Conservation (phyloP, 1,140 invertebrate species). For the Ceratosolen solmsi region DNA sequence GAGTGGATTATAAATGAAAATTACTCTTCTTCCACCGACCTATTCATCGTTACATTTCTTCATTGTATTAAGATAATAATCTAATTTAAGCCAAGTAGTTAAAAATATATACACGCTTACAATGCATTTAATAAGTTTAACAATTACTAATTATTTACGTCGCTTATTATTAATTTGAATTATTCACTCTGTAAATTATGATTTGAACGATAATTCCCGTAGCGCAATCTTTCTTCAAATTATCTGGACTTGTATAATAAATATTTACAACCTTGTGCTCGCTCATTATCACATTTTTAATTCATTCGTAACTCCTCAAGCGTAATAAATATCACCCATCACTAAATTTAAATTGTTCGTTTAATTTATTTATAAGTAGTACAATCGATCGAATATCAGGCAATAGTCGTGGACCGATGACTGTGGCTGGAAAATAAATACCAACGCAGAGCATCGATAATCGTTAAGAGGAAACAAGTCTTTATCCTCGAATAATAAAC, state of each 20-base stretch:
- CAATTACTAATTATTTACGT: not conserved
- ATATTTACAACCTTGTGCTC: not conserved
- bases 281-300: not conserved
- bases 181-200: not conserved
- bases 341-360: not conserved
- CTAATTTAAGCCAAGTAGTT: not conserved
- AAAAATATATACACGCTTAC: not conserved
- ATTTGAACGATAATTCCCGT: not conserved
- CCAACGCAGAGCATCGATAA: not conserved
- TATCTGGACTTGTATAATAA: not conserved
- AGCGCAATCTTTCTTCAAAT: not conserved
- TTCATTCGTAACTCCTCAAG: too few species aligned
- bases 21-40: not conserved
- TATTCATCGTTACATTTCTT: not conserved
- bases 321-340: not conserved
- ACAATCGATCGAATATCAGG: not conserved
- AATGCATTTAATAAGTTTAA: not conserved
- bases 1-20: not conserved
- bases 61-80: not conserved
- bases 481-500: too few species aligned
- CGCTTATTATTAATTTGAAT: not conserved
- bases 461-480: not conserved
- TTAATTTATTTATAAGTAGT: conserved; percentile 1
- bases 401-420: not conserved
- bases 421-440: not conserved